phyloP scores from a whole-genome alignment of 2,113 vertebrate genomes.

The Stomatorhinus ivindoensis region DNA sequence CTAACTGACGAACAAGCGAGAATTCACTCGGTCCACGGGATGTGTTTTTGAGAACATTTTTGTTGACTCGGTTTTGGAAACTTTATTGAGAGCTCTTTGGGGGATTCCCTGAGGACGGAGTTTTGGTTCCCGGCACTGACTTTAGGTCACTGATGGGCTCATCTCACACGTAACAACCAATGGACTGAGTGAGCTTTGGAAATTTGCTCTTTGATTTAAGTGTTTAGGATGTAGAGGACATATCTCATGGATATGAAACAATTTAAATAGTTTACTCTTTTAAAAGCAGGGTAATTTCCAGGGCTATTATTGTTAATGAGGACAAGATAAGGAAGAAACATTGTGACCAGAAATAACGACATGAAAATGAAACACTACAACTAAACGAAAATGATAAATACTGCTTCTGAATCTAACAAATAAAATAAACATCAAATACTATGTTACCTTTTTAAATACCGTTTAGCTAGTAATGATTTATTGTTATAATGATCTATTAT shows the following conservation, averaged over 20 bases:
- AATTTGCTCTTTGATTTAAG: neutral
- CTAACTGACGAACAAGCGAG: neutral
- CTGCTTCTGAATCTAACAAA: neutral
- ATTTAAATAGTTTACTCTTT: neutral
- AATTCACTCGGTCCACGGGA: neutral
- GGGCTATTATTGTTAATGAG: neutral
- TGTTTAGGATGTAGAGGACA: neutral
- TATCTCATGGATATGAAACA: neutral
- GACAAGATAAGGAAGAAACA: neutral
- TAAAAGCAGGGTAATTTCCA: neutral
- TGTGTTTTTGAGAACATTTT: neutral
- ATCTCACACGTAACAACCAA: neutral
- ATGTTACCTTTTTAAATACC: too few species aligned
- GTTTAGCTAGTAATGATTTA: neutral
- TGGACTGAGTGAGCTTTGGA: too few species aligned
- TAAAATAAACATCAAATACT: neutral
- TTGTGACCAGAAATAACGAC: neutral
- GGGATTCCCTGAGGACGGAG: neutral
- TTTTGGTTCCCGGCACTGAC: neutral
- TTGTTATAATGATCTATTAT: neutral
- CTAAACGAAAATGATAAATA: neutral
- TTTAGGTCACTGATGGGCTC: neutral
- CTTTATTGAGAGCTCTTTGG: neutral
- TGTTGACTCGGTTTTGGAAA: neutral
- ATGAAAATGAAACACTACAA: neutral